Percentiles rank a stretch among this genome's conserved stretches.
Evolutionary conservation across 2,797 vertebrate species (phyloP).

Genomic region (Vultur gryphus): DNA sequence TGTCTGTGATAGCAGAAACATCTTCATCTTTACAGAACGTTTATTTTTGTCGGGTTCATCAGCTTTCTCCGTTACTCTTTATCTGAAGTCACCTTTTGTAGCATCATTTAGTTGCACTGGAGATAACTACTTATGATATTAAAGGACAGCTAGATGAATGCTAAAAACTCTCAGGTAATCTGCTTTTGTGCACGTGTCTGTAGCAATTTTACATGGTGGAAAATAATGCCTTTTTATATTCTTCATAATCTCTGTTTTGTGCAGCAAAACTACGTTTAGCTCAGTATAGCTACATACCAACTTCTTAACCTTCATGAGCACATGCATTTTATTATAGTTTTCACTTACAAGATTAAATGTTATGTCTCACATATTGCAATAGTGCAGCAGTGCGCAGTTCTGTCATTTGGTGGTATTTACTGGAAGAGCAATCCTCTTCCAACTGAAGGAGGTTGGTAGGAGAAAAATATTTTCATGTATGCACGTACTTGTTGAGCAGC

Average conservation of each 20-base stretch:
- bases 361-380: accelerated
- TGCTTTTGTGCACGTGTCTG: not conserved
- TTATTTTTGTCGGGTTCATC: not conserved
- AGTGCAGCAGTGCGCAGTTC: not conserved
- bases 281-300: not conserved
- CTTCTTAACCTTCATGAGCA: not conserved
- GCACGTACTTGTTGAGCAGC: not conserved
- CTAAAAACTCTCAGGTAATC: not conserved
- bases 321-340: not conserved
- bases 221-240: not conserved
- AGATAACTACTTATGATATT: not conserved
- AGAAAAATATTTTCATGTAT: not conserved
- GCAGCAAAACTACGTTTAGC: not conserved
- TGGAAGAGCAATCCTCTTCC: not conserved
- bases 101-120: not conserved
- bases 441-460: not conserved
- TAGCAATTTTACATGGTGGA: not conserved
- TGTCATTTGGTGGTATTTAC: not conserved
- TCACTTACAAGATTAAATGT: not conserved
- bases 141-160: not conserved
- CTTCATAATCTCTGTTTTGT: not conserved
- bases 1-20: not conserved
- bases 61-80: not conserved
- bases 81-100: not conserved
- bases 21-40: not conserved